A percentile compares a stretch with the other conserved stretches of the same genome.
Evolutionary conservation across 2,113 vertebrate species (phyloP).

Genomic region (Pomatorhinus ruficollis): DNA sequence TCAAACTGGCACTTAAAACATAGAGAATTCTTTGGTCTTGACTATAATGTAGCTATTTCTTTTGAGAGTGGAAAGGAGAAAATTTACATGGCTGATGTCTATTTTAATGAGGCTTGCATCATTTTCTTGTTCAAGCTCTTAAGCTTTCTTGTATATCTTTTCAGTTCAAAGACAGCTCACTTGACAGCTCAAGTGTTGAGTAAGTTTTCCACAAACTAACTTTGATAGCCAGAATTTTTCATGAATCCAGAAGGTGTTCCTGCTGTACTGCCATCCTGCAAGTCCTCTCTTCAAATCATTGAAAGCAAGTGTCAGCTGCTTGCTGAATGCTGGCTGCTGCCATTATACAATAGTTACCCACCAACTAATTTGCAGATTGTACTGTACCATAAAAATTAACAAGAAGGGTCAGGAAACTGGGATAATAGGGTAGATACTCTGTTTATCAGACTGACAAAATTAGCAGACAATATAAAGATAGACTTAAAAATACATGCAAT

Average conservation of each 20-base stretch:
- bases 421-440: background rate
- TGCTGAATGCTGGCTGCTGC: conserved; percentile 5
- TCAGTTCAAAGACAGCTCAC: conserved; percentile 27
- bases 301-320: background rate
- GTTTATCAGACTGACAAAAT: conserved; percentile 29
- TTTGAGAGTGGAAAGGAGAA: background rate
- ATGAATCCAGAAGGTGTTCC: background rate
- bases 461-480: background rate
- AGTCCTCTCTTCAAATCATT: background rate
- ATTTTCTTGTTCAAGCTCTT: conserved; percentile 24
- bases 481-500: background rate
- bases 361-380: background rate
- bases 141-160: background rate
- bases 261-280: background rate
- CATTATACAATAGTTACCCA: background rate
- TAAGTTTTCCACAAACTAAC: background rate
- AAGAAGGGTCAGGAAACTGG: background rate
- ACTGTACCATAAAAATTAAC: background rate
- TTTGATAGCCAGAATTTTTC: conserved; percentile 12
- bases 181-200: background rate
- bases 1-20: conserved; percentile 1
- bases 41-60: background rate
- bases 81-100: background rate
- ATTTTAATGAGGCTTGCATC: conserved; percentile 3
- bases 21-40: conserved; percentile 12